Conservation (phyloP, 2,888 invertebrate genomes). For the Neoaliturus tenellus region DNA sequence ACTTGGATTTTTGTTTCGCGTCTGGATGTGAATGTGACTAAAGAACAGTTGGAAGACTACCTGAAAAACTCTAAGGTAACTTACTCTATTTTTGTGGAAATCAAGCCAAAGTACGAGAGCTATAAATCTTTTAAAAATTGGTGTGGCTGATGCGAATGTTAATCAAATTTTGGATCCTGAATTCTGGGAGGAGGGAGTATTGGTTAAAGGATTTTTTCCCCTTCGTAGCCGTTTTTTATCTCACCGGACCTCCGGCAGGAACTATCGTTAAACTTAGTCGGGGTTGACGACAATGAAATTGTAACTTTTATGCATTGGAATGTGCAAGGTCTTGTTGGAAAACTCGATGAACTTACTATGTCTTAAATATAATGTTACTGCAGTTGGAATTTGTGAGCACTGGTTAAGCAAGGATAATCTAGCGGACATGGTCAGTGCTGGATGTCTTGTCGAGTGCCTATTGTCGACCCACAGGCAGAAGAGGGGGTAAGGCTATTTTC, state of each 20-base stretch:
- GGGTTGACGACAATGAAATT: not conserved
- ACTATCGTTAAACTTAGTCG: not conserved
- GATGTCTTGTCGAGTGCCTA: not conserved
- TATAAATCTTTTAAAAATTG: conserved; percentile 28
- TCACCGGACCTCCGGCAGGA: not conserved
- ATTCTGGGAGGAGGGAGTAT: not conserved
- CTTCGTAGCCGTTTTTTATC: conserved; percentile 10
- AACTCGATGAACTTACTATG: conserved; percentile 5
- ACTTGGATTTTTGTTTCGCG: conserved; percentile 22
- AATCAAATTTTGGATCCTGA: conserved; percentile 3
- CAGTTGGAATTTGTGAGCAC: conserved; percentile 17
- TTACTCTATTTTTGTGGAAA: not conserved
- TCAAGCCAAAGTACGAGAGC: conserved; percentile 4
- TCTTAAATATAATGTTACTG: not conserved
- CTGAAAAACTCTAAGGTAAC: not conserved
- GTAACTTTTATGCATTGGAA: not conserved
- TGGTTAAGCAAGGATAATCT: not conserved
- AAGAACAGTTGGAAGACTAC: not conserved
- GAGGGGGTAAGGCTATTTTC: conserved; percentile 20
- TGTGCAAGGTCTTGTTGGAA: not conserved
- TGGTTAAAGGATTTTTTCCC: not conserved
- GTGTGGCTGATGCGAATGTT: not conserved
- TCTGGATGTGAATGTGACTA: conserved; percentile 15
- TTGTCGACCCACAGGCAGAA: not conserved
- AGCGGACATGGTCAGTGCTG: not conserved